phyloP scores from a whole-genome alignment of 2,113 vertebrate species.

The Numida meleagris region DNA sequence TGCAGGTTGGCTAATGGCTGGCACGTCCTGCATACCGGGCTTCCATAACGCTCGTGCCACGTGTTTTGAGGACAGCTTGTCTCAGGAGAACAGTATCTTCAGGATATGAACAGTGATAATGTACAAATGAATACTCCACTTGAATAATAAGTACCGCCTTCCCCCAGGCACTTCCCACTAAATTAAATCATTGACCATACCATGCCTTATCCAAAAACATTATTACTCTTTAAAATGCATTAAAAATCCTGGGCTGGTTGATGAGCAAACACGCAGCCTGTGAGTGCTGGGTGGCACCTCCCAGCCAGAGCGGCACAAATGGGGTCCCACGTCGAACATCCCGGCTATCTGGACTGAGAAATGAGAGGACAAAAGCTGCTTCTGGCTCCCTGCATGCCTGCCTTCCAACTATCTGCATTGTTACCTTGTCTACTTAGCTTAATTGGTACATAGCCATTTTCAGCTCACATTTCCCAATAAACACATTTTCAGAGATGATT shows the following conservation, averaged over 20 bases:
- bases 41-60: not conserved
- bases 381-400: not conserved
- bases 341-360: not conserved
- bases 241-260: not conserved
- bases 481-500: conserved; percentile 38
- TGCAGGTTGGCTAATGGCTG: not conserved
- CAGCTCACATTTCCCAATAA: conserved; percentile 31
- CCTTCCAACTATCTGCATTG: not conserved
- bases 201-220: not conserved
- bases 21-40: not conserved
- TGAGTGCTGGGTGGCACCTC: not conserved
- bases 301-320: not conserved
- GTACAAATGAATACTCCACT: not conserved
- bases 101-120: not conserved
- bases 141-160: not conserved
- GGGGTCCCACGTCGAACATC: not conserved
- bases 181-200: not conserved
- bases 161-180: not conserved
- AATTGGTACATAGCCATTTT: not conserved
- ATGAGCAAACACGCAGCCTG: not conserved
- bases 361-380: not conserved
- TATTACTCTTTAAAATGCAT: not conserved
- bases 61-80: not conserved
- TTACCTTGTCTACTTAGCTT: not conserved
- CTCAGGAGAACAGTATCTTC: not conserved